Percentiles rank a stretch among this genome's conserved stretches.
phyloP scores from a whole-genome alignment of 2,113 vertebrate species.

The Carlito syrichta region DNA sequence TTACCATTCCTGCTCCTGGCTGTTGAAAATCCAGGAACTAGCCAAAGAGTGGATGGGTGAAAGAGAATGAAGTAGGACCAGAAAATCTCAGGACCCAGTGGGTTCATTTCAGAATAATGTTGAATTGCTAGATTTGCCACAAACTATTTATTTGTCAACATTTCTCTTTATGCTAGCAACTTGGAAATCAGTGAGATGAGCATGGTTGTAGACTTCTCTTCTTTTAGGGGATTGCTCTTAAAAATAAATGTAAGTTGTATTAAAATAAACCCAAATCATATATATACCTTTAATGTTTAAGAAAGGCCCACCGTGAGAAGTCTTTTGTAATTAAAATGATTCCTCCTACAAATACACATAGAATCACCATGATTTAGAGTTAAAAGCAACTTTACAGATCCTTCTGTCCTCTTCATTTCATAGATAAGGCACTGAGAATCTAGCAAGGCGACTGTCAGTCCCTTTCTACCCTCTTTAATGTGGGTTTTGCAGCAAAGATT shows the following conservation, averaged over 20 bases:
- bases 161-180: background rate
- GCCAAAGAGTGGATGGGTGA: background rate
- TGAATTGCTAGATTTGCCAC: background rate
- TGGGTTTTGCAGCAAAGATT: background rate
- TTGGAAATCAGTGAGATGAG: background rate
- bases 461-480: background rate
- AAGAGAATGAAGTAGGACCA: background rate
- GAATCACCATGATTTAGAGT: background rate
- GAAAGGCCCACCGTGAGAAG: background rate
- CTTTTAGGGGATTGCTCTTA: background rate
- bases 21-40: constrained; percentile 22
- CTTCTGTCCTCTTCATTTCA: background rate
- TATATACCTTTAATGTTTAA: background rate
- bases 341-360: background rate
- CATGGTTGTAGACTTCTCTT: background rate
- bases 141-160: background rate
- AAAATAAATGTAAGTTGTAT: background rate
- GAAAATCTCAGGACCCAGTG: background rate
- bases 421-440: background rate
- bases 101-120: background rate
- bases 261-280: background rate
- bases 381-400: background rate
- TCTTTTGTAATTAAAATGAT: background rate
- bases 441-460: background rate
- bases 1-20: background rate